Evolutionary conservation across 2,888 invertebrate genomes (phyloP), one percentile per base, ranked within the genome.

Genomic region (Aspidiotus rigidus): DNA sequence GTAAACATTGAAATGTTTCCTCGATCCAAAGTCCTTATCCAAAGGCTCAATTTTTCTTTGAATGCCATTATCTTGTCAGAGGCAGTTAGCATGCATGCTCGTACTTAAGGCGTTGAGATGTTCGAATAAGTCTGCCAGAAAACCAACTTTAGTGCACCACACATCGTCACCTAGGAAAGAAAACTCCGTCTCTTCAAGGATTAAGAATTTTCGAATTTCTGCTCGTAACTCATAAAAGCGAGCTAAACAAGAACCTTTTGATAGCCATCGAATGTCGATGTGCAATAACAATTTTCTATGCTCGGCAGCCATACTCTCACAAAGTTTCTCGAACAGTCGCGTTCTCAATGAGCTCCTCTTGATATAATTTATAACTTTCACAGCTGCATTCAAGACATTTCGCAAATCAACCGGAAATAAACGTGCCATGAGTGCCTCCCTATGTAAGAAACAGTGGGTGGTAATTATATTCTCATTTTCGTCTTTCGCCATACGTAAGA

Each of bases 91-190:
- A 55, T 69, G 61, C 61, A 69, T 61, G 60, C 53, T 69, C 49
- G 39, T 60, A 60, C 72, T 72, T 62, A 72, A 64, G 16, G 67
- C 16, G 59, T 72, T 71, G 54, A 71, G 62, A 42, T 73, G 69
- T 60, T 72, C 70, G 57, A 73, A 73, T 64, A 73, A 72, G 56
- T 73, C 73, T 49, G 69, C 69, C 67, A 71, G 71, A 62, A 72
- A 73, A 69, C 64, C 59, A 70, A 71, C 61, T 70, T 71, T 66
- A 64, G 71, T 69, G 41, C 69, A 59, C 67, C 70, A 72, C n/a
- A 59, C 17, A n/a, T 55, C 41, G 61, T 71, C 70, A 61, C 64
- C 62, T 64, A 70, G 67, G 41, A 55, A 17, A 49, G 49, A 62
- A 56, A 42, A 62, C 42, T 71, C 60, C 53, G 62, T 59, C 49